Base-by-base conservation (phyloP, 2,888 invertebrate species). In the Chelonus formosanus region DNA sequence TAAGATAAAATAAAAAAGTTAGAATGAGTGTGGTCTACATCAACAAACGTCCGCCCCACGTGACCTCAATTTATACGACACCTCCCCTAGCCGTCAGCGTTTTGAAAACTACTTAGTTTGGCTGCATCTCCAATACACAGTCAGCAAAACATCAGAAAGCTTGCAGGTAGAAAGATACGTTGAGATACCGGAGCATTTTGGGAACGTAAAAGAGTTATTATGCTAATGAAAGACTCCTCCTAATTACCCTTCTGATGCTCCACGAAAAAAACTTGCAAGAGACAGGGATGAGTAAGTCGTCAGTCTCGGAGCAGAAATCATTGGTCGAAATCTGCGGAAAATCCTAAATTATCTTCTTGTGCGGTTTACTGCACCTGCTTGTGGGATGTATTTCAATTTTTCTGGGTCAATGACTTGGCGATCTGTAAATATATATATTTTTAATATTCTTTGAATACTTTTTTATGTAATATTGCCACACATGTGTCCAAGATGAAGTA, bases 31-130 rank as follows among this genome's bases (percentile, higher is more conserved):
- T 74, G 78, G 79, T 80, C 78, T 75, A 61, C 53, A 62, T 73
- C 71, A 68, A 70, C 77, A 76, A 76, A 83, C 78, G 80, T 82
- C 81, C 82, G 80, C 81, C 80, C 81, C 78, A 78, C 79, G 79
- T 78, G 82, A 82, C 80, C 80, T 80, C 80, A 80, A 83, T 82
- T 83, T 81, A 83, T 82, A 82, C 83, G 82, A 83, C 83, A 82
- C 83, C 83, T 83, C 82, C 81, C 80, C 78, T 80, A 63, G 82
- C 82, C 82, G 75, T 76, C 73, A 81, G 82, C 81, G 73, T 67
- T 45, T 45, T 8, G 44, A 59, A 63, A 76, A 74, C 72, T 75
- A 76, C 75, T 74, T 74, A 47, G 76, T 71, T 75, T 77, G 69
- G 70, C 36, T 57, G 60, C 40, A 55, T 59, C 64, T 31, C 40